Evolutionary conservation across 2,113 vertebrate species (phyloP), one percentile per base, ranked within the genome.

Genomic region (Apteryx mantelli): DNA sequence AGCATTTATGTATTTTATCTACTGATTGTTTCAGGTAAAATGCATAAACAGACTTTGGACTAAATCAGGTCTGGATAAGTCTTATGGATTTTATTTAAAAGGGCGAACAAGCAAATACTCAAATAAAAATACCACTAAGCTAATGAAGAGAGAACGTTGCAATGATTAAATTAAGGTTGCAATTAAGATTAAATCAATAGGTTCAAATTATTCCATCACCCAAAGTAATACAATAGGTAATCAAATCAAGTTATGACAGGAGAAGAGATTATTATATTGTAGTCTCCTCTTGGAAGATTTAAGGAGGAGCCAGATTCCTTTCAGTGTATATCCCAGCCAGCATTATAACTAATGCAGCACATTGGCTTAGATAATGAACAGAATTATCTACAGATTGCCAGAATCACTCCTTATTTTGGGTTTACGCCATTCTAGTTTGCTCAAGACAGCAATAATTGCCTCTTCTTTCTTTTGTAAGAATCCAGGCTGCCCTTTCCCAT

Each of bases 261-360:
- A 28, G 52, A 76, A 77, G 13, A 36, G 12, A 34, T 73, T 11
- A 36, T 34, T 68, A 28, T 14, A 40, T 63, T 46, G 24, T 63
- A 71, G 5, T 8, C 4, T 64, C 11, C 56, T 14, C 14, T 26
- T 48, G 3, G 21, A 30, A 92, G 81, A 73, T 81, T 42, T 90
- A 34, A 83, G 60, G 42, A 89, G 24, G 3, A 81, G 13, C 4
- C 4, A 65, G 55, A 56, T 18, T 55, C 48, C 12, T 74, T 70
- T 34, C 19, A 42, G 16, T 52, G 56, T 73, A 9, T 81, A 58
- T 34, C 18, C 30, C 21, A 65, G 48, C 4, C 10, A 76, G 6
- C 0, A 0, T 36, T 28, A 28, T 13, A 87, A 52, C 12, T 52
- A 63, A 58, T 58, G 11, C 9, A 30, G 9, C 8, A 10, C 44